A percentile compares a stretch with the other conserved stretches of the same genome.
These are phyloP conservation scores for Ypsolopha scabrella DNA, from an alignment of 2,888 invertebrate species.

Conservation along the genomic window DNA sequence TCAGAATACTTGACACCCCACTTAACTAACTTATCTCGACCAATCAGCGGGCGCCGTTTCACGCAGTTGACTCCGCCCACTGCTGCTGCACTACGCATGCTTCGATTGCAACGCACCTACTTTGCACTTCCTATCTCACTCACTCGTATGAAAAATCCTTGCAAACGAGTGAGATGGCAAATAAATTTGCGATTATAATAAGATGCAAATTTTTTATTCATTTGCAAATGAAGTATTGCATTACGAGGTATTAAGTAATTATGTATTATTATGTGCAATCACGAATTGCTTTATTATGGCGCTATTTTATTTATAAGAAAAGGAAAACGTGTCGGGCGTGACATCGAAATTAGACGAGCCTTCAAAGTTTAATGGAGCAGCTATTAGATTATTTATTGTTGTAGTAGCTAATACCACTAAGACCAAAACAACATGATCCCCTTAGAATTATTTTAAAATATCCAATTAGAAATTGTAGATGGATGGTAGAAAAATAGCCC, in stretches of 20 bases:
- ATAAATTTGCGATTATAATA: slow-evolving; percentile 39
- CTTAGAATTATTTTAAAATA: too few relatives aligned
- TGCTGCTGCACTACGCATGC: slow-evolving; percentile 61
- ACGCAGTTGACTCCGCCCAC: slow-evolving; percentile 55
- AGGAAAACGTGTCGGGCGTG: slow-evolving; percentile 3
- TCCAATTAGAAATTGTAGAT: too few relatives aligned
- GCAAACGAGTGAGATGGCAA: slow-evolving; percentile 30
- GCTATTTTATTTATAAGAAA: slow-evolving; percentile 7
- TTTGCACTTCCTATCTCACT: slow-evolving; percentile 32
- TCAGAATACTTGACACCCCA: slow-evolving; percentile 43
- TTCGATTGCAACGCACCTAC: slow-evolving; percentile 38
- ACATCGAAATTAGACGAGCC: background rate
- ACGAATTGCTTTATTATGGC: slow-evolving; percentile 19
- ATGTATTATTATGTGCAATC: slow-evolving; percentile 49
- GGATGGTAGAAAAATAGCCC: too few relatives aligned
- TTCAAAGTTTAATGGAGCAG: background rate
- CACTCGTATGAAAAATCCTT: slow-evolving; percentile 19
- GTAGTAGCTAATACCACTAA: too few relatives aligned
- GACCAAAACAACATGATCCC: too few relatives aligned
- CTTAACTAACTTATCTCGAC: slow-evolving; percentile 29
- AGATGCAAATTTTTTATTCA: slow-evolving; percentile 64
- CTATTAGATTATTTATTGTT: too few relatives aligned
- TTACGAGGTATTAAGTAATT: slow-evolving; percentile 41
- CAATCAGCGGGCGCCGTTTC: slow-evolving; percentile 39
- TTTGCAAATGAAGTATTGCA: slow-evolving; percentile 59